Base-by-base conservation (phyloP, 2,797 vertebrate species). In the Amblyopsis hoosieri region DNA sequence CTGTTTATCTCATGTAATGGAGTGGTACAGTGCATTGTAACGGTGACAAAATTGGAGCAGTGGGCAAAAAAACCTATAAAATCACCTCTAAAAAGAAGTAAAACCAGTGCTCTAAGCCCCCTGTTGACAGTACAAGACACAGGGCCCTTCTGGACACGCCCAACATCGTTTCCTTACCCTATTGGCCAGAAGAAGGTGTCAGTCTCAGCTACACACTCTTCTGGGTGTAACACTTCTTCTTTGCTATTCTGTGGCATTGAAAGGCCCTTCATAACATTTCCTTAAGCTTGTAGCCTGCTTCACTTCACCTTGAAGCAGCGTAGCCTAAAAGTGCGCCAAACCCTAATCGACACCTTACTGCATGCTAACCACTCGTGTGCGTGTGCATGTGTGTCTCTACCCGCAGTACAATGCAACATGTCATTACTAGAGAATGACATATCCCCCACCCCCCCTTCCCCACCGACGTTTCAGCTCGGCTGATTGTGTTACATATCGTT, bases 341-440 rank as follows among this genome's bases (percentile, higher is more conserved):
- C 67, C 54, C 66, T 78, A 57, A 76, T 81, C 72, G 62, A 63
- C 61, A 74, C 64, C 56, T 51, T 14, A 50, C 53, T 58, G 57
- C 42, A 61, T 68, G 48, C 4, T 4, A 13, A 12, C 13, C 46
- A 10, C 9, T 12, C 8, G 48, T 49, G 48, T 14, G 48, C 17
- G 50, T 11, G 17, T 23, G 50, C 13, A 42, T 53, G 12, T 50
- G 56, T 53, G 29, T 57, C 12, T 45, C 17, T 52, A 14, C 55
- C 2, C 50, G 33, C 31, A 53, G 58, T 60, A 71, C 64, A 56
- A 65, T 79, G 54, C 31, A 65, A 60, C 71, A 61, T 77, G 71
- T 71, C 60, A 75, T 79, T 79, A 66, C 74, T 57, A 65, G 48
- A 58, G 57, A 62, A 74, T 66, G 33, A 70, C 68, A 78, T 72